Evolutionary conservation across 2,888 invertebrate genomes (phyloP), one percentile per base, ranked within the genome.

Genomic region (Galerucella pusilla): DNA sequence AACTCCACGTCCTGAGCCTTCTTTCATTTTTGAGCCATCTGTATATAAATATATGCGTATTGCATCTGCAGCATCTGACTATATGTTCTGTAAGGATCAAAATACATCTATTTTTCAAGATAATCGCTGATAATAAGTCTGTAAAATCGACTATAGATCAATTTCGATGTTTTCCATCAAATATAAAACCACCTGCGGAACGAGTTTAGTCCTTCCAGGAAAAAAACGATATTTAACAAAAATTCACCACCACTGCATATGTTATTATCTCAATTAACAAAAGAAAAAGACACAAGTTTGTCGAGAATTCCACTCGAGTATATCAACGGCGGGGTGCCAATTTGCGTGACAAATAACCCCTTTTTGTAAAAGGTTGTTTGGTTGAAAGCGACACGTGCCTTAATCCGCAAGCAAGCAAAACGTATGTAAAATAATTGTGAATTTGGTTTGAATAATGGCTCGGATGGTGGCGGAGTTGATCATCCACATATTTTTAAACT

Each of bases 371-470:
- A 28, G 68, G 68, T 60, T 42, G 59, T 66, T 65, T 59, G 64
- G 64, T 49, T 66, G 59, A 42, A 54, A 71, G 49, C 71, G 74
- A 45, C 77, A 77, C 77, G 77, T 74, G 77, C 74, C 57, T 71
- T 71, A 74, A 75, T 77, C 77, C 75, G 61, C 64, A 73, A 73
- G 75, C 74, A 77, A 64, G 77, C 77, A 74, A 77, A 75, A 75
- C 82, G 81, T 84, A 83, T 84, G 84, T 81, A 83, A 83, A 83
- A 84, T 85, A 86, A 86, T 85, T 86, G 86, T 84, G 85, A 85
- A 85, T 84, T 82, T 84, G 74, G 69, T 83, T 85, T 84, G 85
- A 85, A 85, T 79, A 77, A 81, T 73, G 81, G 73, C 45, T n/a
- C 14, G 11, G 49, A 14, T 49, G 49, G 35, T 42, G 35, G 35